phyloP scores from a whole-genome alignment of 2,113 vertebrate species.

The Todiramphus saurophagus region DNA sequence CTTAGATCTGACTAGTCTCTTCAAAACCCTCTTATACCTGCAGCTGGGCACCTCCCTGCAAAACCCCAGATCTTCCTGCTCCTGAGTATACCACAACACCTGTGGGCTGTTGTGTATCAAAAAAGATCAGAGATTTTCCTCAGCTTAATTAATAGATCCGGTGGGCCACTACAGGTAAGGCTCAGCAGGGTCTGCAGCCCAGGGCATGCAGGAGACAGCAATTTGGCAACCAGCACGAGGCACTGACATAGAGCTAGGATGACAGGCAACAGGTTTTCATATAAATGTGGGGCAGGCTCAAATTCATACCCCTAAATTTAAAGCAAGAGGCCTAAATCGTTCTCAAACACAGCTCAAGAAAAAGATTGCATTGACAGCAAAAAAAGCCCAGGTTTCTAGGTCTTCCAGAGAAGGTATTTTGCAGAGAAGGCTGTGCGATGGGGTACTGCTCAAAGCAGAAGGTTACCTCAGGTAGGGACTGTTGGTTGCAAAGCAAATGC shows the following conservation, averaged over 20 bases:
- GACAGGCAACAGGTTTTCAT: not conserved
- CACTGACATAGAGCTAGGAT: not conserved
- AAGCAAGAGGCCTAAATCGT: not conserved
- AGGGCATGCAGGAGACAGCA: accelerated
- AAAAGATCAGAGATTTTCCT: not conserved
- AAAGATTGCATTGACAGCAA: not conserved
- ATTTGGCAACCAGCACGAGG: not conserved
- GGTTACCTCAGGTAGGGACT: not conserved
- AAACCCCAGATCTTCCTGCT: not conserved
- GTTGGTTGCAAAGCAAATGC: not conserved
- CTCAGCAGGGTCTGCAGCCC: not conserved
- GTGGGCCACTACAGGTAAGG: not conserved
- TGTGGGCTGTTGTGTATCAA: not conserved
- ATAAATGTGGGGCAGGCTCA: not conserved
- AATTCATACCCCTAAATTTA: not conserved
- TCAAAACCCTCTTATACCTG: not conserved
- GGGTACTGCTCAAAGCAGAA: not conserved
- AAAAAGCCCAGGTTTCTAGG: not conserved
- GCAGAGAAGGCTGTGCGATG: not conserved
- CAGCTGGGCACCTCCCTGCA: not conserved
- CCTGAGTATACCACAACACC: not conserved
- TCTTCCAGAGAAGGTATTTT: not conserved
- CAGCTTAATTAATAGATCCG: not conserved
- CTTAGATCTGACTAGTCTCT: not conserved
- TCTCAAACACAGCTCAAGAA: not conserved